Conservation (phyloP, 2,113 vertebrate species). For the Hippocampus zosterae region DNA sequence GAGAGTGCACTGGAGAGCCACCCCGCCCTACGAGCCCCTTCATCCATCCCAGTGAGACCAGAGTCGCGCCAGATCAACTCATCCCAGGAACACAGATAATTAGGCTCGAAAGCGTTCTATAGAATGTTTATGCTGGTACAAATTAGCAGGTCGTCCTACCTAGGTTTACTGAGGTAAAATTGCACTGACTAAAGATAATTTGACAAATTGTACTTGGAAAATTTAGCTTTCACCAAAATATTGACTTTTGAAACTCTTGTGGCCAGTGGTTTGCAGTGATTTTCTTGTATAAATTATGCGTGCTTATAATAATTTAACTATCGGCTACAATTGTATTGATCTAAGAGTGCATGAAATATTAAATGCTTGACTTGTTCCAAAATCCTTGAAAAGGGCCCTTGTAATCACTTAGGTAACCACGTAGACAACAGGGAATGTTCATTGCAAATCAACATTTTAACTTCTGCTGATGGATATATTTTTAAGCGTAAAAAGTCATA, state of each 20-base stretch:
- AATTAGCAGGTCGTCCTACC: not conserved
- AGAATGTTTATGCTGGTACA: not conserved
- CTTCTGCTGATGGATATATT: not conserved
- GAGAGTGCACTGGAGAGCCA: slow-evolving; percentile 47
- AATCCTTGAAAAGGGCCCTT: too few species aligned
- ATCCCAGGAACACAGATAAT: not conserved
- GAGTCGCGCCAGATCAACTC: not conserved
- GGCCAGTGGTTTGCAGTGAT: not conserved
- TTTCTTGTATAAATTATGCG: not conserved
- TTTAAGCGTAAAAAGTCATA: not conserved
- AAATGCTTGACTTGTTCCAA: not conserved
- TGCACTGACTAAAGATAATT: not conserved
- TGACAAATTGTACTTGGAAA: not conserved
- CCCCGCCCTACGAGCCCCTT: slow-evolving; percentile 53
- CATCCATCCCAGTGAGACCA: slow-evolving; percentile 20
- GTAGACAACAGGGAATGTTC: not conserved
- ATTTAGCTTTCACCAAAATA: not conserved
- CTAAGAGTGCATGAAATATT: too few species aligned
- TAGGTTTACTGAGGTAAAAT: not conserved
- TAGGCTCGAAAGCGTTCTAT: not conserved
- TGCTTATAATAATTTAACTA: not conserved
- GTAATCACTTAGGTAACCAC: not conserved
- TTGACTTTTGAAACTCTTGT: not conserved
- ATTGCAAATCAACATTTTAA: not conserved
- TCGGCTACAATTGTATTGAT: not conserved